Conservation (phyloP, 2,797 vertebrate species). For the Momotus momota region DNA sequence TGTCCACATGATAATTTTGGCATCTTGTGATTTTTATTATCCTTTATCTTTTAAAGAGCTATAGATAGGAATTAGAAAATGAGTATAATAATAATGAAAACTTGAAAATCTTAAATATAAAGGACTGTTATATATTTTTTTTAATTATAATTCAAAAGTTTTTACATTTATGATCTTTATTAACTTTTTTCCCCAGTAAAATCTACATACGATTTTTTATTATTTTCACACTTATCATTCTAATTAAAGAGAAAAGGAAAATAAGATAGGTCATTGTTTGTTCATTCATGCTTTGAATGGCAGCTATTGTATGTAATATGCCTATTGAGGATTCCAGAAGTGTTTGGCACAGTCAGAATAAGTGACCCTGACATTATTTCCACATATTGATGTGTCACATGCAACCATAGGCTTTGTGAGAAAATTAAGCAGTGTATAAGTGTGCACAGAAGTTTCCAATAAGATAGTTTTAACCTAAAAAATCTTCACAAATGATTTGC, state of each 20-base stretch:
- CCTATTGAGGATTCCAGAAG: background rate
- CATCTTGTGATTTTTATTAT: background rate
- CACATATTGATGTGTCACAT: background rate
- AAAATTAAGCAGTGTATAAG: background rate
- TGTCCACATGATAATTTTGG: background rate
- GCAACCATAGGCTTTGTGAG: background rate
- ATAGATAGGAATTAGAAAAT: background rate
- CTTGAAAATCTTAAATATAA: background rate
- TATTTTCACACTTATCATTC: background rate
- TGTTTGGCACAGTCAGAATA: background rate
- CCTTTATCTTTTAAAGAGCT: background rate
- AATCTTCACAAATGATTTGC: background rate
- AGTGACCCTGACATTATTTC: conserved; percentile 25
- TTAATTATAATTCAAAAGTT: background rate
- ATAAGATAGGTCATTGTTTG: background rate
- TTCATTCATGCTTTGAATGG: background rate
- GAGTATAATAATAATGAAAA: background rate
- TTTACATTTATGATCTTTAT: background rate
- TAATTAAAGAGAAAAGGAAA: background rate
- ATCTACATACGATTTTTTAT: background rate
- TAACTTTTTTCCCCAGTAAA: background rate
- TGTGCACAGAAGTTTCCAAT: background rate
- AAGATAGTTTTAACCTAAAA: background rate
- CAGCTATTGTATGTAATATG: background rate
- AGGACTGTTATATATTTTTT: background rate